phyloP scores from a whole-genome alignment of 2,797 vertebrate genomes.

The Rhincodon typus region DNA sequence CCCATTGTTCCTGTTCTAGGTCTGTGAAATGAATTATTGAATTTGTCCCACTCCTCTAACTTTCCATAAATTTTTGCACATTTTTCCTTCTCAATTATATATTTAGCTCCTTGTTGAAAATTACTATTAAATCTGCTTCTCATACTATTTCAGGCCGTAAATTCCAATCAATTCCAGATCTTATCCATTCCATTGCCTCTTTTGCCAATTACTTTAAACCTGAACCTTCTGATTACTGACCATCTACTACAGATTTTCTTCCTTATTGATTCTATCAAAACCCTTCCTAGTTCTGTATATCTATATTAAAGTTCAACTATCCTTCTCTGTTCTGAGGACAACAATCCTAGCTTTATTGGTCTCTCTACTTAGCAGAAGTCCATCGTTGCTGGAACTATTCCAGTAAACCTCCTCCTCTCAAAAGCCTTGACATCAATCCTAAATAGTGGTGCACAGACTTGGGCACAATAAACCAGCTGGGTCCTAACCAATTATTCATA shows the following conservation, averaged over 20 bases:
- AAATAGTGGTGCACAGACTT: neutral
- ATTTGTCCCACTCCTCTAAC: neutral
- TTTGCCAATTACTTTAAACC: neutral
- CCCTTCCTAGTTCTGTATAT: neutral
- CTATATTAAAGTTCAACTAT: neutral
- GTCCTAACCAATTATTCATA: neutral
- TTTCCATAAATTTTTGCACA: neutral
- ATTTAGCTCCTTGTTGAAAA: neutral
- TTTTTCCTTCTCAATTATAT: neutral
- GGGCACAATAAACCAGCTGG: neutral
- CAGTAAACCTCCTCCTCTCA: neutral
- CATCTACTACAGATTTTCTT: no score
- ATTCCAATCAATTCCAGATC: no score
- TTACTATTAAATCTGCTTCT: neutral
- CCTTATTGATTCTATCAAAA: neutral
- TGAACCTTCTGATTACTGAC: neutral
- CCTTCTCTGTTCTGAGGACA: neutral
- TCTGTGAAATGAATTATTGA: neutral
- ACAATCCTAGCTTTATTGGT: neutral
- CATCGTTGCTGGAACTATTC: neutral
- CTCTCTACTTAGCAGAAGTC: neutral
- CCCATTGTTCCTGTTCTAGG: neutral
- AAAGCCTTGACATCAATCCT: neutral
- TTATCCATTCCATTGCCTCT: no score
- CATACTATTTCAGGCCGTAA: neutral